These are phyloP conservation scores for Achroia grisella DNA, from an alignment of 1,140 invertebrate species.

Conservation along the genomic window DNA sequence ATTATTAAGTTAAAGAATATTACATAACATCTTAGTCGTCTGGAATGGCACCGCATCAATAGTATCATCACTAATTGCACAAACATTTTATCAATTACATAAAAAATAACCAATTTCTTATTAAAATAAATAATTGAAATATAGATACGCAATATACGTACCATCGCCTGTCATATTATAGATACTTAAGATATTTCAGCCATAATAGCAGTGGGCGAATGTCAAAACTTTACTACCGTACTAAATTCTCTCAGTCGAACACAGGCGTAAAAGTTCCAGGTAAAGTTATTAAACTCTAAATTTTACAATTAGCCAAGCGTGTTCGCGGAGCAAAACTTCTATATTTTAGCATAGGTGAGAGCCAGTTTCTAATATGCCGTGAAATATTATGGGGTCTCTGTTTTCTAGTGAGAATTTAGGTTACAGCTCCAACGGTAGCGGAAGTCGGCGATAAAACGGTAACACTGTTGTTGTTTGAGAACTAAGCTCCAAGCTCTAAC, in stretches of 20 bases:
- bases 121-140: too few species aligned
- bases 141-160: too few species aligned
- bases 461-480: neutral
- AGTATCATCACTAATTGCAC: too few species aligned
- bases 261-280: slow-evolving; percentile 28
- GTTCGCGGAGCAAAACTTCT: slow-evolving; percentile 19
- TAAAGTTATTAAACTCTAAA: slow-evolving; percentile 41
- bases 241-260: slow-evolving; percentile 20
- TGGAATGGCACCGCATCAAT: too few species aligned
- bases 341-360: slow-evolving; percentile 37
- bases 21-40: too few species aligned
- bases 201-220: slow-evolving; percentile 29
- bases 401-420: slow-evolving; percentile 27
- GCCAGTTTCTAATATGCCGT: slow-evolving; percentile 28
- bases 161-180: too few species aligned
- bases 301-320: slow-evolving; percentile 38
- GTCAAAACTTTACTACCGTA: slow-evolving; percentile 32
- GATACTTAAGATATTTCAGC: slow-evolving; percentile 8
- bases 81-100: too few species aligned
- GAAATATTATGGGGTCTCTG: slow-evolving; percentile 25
- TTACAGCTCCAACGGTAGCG: slow-evolving; percentile 9
- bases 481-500: too few species aligned
- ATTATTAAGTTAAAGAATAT: too few species aligned
- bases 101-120: too few species aligned
- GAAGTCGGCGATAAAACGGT: neutral